Evolutionary conservation across 2,797 vertebrate genomes (phyloP).

Genomic region (Sebastolobus alascanus): DNA sequence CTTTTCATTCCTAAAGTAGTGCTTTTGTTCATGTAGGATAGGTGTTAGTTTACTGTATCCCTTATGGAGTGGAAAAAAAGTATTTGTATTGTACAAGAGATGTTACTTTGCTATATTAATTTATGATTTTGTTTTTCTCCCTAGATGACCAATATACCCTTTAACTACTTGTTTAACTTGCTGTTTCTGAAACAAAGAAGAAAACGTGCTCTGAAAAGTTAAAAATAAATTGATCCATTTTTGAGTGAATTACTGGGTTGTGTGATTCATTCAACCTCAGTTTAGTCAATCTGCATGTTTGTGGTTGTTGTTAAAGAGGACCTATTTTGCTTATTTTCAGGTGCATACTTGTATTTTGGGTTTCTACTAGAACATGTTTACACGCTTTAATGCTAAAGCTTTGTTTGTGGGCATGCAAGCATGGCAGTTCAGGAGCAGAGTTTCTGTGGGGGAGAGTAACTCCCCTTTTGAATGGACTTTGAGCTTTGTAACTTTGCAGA

Average conservation of each 20-base stretch:
- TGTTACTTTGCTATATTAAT: conserved; percentile 36
- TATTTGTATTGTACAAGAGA: conserved; percentile 39
- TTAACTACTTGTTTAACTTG: conserved; percentile 50
- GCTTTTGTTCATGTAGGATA: conserved; percentile 45
- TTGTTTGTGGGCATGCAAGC: too few species aligned
- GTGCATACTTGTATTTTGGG: too few species aligned
- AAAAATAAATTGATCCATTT: conserved; percentile 44
- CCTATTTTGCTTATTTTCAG: too few species aligned
- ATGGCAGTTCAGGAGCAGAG: too few species aligned
- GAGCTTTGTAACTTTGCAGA: too few species aligned
- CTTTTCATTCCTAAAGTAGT: conserved; percentile 21
- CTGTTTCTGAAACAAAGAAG: conserved; percentile 43
- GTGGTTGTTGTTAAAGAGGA: neutral
- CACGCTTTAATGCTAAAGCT: too few species aligned
- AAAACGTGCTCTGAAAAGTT: conserved; percentile 31
- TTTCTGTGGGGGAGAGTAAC: too few species aligned
- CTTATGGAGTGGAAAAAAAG: conserved; percentile 17
- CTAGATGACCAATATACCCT: conserved; percentile 32
- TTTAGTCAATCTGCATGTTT: neutral
- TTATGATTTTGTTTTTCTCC: conserved; percentile 14
- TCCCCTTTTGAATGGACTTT: too few species aligned
- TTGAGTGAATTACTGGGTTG: conserved; percentile 29
- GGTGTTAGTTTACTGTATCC: conserved; percentile 37
- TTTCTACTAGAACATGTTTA: too few species aligned
- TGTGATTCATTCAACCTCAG: conserved; percentile 44